Evolutionary conservation across 2,888 invertebrate genomes (phyloP).

Genomic region (Aplocera efformata): DNA sequence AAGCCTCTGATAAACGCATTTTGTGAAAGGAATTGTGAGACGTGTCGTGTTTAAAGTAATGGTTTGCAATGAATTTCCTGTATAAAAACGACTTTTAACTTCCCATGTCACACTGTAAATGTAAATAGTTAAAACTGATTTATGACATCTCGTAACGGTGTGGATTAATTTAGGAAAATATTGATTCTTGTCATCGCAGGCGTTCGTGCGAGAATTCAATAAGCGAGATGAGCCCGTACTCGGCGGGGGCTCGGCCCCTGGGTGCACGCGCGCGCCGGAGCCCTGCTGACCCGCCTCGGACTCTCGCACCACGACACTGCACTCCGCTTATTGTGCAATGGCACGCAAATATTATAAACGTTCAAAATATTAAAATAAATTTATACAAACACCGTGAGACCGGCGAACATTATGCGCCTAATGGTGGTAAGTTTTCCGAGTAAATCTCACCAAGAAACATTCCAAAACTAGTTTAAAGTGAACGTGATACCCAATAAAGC

Average conservation of each 20-base stretch:
- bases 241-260: conserved; percentile 60
- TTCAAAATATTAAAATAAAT: conserved; percentile 28
- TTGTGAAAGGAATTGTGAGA: conserved; percentile 7
- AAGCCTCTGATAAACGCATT: conserved; percentile 32
- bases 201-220: conserved; percentile 70
- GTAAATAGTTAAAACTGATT: conserved; percentile 29
- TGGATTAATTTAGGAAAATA: conserved; percentile 40
- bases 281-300: conserved; percentile 47
- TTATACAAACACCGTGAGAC: conserved; percentile 64
- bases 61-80: conserved; percentile 1
- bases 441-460: conserved; percentile 61
- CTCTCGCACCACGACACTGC: conserved; percentile 50
- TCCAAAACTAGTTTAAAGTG: conserved; percentile 70
- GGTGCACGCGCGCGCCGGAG: conserved; percentile 45
- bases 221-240: conserved; percentile 41
- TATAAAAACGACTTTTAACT: conserved; percentile 8
- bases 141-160: conserved; percentile 26
- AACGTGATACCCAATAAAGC: conserved; percentile 72
- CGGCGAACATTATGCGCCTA: conserved; percentile 44
- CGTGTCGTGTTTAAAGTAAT: not conserved
- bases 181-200: conserved; percentile 44
- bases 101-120: conserved; percentile 24
- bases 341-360: conserved; percentile 59
- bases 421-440: conserved; percentile 29
- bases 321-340: conserved; percentile 58